These are phyloP conservation scores for Pycnonotus jocosus DNA, from an alignment of 2,113 vertebrate genomes.

Conservation along the genomic window DNA sequence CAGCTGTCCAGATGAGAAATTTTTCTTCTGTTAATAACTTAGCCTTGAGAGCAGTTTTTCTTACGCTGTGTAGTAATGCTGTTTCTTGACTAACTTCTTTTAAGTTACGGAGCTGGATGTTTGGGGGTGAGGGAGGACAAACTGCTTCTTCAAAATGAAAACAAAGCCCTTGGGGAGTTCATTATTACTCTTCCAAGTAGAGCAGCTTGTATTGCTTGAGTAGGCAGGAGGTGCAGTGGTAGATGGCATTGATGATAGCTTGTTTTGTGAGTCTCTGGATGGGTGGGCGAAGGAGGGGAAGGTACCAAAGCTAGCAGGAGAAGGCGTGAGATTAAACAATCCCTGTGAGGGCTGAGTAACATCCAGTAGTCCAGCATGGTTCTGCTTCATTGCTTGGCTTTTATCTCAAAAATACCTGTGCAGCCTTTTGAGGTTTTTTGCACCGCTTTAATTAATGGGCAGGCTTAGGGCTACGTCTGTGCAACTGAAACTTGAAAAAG, in stretches of 20 bases:
- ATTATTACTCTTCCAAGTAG: conserved; percentile 21
- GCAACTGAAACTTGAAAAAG: not conserved
- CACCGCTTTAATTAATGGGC: not conserved
- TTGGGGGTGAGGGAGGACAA: conserved; percentile 34
- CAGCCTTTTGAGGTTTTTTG: not conserved
- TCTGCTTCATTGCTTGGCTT: not conserved
- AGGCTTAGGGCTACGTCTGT: not conserved
- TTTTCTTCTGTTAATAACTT: not conserved
- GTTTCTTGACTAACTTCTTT: conserved; percentile 2
- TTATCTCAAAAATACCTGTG: not conserved
- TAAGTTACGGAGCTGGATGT: not conserved
- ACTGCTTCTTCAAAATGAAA: conserved; percentile 9
- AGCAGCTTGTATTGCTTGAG: conserved; percentile 58
- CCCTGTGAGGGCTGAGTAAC: not conserved
- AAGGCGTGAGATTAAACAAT: not conserved
- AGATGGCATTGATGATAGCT: conserved; percentile 50
- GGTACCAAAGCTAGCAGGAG: not conserved
- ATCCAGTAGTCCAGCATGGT: not conserved
- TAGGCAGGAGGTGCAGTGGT: conserved; percentile 39
- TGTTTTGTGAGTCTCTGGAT: conserved; percentile 30
- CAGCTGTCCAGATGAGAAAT: not conserved
- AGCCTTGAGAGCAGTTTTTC: not conserved
- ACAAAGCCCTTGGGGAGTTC: conserved; percentile 3
- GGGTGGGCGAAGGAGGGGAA: conserved; percentile 3
- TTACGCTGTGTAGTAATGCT: not conserved